Base-by-base conservation (phyloP, 2,888 invertebrate species). In the Acleris literana region DNA sequence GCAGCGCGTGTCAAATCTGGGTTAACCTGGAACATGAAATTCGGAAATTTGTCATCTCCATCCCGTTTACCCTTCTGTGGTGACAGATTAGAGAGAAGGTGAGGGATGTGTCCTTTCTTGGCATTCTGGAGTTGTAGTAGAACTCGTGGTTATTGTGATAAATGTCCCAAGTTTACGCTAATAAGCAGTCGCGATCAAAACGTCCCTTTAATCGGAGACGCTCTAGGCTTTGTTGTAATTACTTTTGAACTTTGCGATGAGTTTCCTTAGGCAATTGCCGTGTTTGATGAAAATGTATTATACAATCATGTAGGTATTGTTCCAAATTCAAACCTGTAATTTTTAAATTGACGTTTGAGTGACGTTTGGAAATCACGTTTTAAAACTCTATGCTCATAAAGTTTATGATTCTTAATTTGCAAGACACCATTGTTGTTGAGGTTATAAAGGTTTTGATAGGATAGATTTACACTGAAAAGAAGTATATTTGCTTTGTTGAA, bases 201-300 rank as follows among this genome's bases (percentile, higher is more conserved):
- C 72, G 58, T 69, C 58, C 71, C 65, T 60, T 52, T 43, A 63
- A 53, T 57, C 68, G 57, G 59, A 55, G 56, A 49, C 17, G 60
- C 68, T 71, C 52, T 52, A 60, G 73, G 74, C 71, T 68, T 57
- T 72, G 63, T 73, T 68, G 68, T 75, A 76, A 76, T 76, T 72
- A 73, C 70, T 76, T 76, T 57, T 52, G 46, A 72, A 74, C 70
- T 73, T 66, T 17, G 44, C 52, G 20, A 63, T 52, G 63, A 72
- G 72, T 75, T 75, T 75, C 68, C 71, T 70, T 67, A 60, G 49
- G 53, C 52, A 51, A 66, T 51, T 62, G 68, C 29, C 18, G 52
- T 54, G 54, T 64, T 63, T 61, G 54, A 48, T 56, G 13, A 64
- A 44, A 25, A 25, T 56, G 39, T 48, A 39, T 39, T 39, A 39